Evolutionary conservation across 2,113 vertebrate species (phyloP).

Genomic region (Oxyura jamaicensis): DNA sequence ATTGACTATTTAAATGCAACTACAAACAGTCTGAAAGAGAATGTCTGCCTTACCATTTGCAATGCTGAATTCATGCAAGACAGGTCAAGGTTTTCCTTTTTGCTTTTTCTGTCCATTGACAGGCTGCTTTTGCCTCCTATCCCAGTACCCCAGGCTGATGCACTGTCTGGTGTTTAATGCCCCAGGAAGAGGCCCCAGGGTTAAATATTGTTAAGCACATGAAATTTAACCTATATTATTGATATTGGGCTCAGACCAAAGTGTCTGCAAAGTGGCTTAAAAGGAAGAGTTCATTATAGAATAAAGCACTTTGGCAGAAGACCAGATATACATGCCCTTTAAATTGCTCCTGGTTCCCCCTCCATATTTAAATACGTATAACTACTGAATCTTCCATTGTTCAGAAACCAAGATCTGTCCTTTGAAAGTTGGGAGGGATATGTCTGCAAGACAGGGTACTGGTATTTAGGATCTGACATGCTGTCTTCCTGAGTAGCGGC

Average conservation of each 20-base stretch:
- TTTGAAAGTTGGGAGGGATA: background rate
- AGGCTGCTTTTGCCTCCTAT: background rate
- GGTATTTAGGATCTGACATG: background rate
- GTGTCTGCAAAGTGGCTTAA: constrained; percentile 67
- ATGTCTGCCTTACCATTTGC: background rate
- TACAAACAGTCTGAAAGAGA: constrained; percentile 45
- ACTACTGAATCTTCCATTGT: background rate
- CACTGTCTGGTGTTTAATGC: background rate
- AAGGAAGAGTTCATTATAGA: constrained; percentile 52
- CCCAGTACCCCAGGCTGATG: background rate
- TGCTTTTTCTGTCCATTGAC: background rate
- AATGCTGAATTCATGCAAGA: background rate
- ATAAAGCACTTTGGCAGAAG: constrained; percentile 53
- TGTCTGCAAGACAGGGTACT: background rate
- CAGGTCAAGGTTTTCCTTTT: background rate
- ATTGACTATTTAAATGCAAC: constrained; percentile 66
- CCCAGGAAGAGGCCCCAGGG: constrained; percentile 36
- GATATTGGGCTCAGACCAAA: constrained; percentile 68
- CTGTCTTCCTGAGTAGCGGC: background rate
- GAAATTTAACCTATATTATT: constrained; percentile 69
- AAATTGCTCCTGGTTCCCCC: constrained; percentile 30
- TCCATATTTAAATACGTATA: constrained; percentile 52
- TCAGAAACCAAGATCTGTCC: background rate
- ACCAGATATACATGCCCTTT: constrained; percentile 36
- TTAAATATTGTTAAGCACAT: constrained; percentile 73